phyloP scores from a whole-genome alignment of 2,113 vertebrate genomes.

The Rattus rattus region DNA sequence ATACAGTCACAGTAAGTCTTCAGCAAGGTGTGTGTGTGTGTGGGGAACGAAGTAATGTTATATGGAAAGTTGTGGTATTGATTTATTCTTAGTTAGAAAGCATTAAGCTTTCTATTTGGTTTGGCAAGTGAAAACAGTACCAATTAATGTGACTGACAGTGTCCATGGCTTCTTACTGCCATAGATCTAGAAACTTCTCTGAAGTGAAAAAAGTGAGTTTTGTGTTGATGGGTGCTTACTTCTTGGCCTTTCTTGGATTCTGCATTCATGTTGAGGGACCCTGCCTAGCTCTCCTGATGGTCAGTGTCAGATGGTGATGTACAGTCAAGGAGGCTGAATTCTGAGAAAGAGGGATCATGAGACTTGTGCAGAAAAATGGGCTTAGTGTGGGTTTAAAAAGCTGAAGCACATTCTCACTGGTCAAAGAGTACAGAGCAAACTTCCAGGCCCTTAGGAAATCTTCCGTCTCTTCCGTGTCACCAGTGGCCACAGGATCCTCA shows the following conservation, averaged over 20 bases:
- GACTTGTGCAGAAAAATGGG: neutral
- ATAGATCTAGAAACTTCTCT: neutral
- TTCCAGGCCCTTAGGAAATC: neutral
- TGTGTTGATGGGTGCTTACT: neutral
- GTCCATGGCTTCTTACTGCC: neutral
- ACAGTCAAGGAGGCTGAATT: neutral
- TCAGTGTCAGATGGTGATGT: neutral
- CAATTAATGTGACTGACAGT: neutral
- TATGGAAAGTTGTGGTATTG: neutral
- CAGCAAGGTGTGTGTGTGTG: neutral
- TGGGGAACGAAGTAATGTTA: neutral
- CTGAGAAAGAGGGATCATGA: neutral
- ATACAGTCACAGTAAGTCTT: neutral
- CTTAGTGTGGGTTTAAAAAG: neutral
- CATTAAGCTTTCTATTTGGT: slow-evolving; percentile 1
- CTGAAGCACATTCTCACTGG: neutral
- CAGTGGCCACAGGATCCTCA: neutral
- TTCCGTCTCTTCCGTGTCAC: neutral
- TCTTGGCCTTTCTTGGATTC: neutral
- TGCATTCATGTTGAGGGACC: neutral
- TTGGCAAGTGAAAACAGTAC: slow-evolving; percentile 12
- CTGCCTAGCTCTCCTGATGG: neutral
- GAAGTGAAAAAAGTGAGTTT: neutral
- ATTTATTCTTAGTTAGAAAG: slow-evolving; percentile 16
- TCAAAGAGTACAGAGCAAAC: neutral